Base-by-base conservation (phyloP, 2,113 vertebrate species). In the Pyxicephalus adspersus region DNA sequence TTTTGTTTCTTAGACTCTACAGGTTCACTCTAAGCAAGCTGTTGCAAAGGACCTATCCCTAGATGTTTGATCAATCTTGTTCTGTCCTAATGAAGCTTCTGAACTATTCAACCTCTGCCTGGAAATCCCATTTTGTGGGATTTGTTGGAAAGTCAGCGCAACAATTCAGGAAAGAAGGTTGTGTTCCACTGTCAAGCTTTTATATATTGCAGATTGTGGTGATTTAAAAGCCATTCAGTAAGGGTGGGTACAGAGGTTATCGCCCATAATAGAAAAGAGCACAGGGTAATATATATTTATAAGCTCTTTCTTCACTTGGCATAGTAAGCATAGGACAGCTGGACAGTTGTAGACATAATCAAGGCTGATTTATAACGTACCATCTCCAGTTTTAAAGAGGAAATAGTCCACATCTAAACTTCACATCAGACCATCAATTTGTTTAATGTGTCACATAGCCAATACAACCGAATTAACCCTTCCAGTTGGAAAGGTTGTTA, bases 391-490 rank as follows among this genome's bases (percentile, higher is more conserved):
- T 79, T 79, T 65, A 79, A 68, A 79, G 64, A 26, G 50, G 64
- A 68, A 79, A 79, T 60, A 34, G 77, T 58, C 64, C 64, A 57
- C 77, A 68, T 57, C 65, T 67, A 58, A 79, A 77, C 76, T 77
- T 54, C 25, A 55, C 64, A 64, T 68, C 34, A 19, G 54, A 20
- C 64, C 64, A 79, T 79, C 64, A 79, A 68, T 68, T 79, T 58
- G 52, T 60, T 67, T 79, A 67, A 79, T 68, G 76, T 68, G 52
- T 55, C 77, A 79, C 15, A 58, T 54, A 79, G 77, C 38, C 77
- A 79, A 79, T 79, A 79, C 52, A 68, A 55, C 54, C 45, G 58
- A 8, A 28, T 79, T 79, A 79, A 68, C 77, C 77, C 77, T 60
- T 60, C 28, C 15, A 20, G 20, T 20, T 20, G 6, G 29, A 31